Evolutionary conservation across 2,113 vertebrate genomes (phyloP).

Genomic region (Tetrax tetrax): DNA sequence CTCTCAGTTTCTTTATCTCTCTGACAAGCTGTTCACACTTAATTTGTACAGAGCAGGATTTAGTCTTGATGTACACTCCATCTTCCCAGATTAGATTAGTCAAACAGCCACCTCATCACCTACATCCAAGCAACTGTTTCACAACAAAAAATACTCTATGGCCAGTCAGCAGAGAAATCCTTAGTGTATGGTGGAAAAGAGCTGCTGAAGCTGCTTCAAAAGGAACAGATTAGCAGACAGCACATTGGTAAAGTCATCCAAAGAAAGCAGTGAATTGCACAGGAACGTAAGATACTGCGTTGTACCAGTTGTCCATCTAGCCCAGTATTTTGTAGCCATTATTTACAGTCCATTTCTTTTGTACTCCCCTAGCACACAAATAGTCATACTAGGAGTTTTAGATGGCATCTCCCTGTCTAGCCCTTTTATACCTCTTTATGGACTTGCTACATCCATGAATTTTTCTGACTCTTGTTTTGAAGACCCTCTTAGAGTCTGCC

Average conservation of each 20-base stretch:
- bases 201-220: background rate
- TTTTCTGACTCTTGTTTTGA: background rate
- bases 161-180: background rate
- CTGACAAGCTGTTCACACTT: conserved; percentile 9
- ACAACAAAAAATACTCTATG: background rate
- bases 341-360: background rate
- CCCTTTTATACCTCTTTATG: background rate
- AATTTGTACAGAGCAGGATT: background rate
- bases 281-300: background rate
- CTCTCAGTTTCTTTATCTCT: background rate
- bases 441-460: background rate
- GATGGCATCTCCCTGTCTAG: background rate
- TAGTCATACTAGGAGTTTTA: background rate
- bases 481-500: background rate
- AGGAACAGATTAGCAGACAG: background rate
- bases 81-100: background rate
- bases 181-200: background rate
- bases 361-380: background rate
- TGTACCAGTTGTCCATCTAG: background rate
- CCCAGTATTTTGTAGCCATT: background rate
- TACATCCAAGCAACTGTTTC: background rate
- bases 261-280: background rate
- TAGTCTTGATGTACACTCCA: background rate
- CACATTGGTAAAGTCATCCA: background rate
- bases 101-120: background rate